A percentile compares a stretch with the other conserved stretches of the same genome.
phyloP scores from a whole-genome alignment of 2,113 vertebrate species.

The Haemorhous mexicanus region DNA sequence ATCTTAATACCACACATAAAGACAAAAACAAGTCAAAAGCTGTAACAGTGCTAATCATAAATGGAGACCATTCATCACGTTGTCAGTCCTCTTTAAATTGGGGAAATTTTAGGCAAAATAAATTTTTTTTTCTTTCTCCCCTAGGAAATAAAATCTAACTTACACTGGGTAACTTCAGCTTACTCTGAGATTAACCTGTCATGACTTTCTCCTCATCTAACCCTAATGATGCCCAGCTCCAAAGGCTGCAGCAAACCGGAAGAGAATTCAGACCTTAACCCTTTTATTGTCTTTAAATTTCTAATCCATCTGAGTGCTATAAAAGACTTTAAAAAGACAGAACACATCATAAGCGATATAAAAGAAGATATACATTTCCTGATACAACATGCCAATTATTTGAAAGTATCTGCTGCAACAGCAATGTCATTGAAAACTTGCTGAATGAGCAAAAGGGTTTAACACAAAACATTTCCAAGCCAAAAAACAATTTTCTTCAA shows the following conservation, averaged over 20 bases:
- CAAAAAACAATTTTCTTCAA: conserved; percentile 21
- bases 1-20: background rate
- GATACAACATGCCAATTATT: background rate
- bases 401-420: background rate
- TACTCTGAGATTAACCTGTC: background rate
- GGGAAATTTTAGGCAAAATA: background rate
- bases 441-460: conserved; percentile 42
- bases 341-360: background rate
- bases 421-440: conserved; percentile 42
- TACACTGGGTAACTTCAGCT: background rate
- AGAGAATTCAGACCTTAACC: background rate
- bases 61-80: background rate
- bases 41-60: background rate
- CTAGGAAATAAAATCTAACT: background rate
- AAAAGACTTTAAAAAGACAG: background rate
- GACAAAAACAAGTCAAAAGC: background rate
- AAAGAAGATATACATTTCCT: background rate
- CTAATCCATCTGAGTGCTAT: background rate
- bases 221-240: background rate
- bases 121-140: background rate
- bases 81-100: background rate
- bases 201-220: background rate
- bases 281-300: background rate
- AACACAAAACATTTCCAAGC: background rate
- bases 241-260: background rate